phyloP scores from a whole-genome alignment of 2,888 invertebrate species.

The Agrochola circellaris region DNA sequence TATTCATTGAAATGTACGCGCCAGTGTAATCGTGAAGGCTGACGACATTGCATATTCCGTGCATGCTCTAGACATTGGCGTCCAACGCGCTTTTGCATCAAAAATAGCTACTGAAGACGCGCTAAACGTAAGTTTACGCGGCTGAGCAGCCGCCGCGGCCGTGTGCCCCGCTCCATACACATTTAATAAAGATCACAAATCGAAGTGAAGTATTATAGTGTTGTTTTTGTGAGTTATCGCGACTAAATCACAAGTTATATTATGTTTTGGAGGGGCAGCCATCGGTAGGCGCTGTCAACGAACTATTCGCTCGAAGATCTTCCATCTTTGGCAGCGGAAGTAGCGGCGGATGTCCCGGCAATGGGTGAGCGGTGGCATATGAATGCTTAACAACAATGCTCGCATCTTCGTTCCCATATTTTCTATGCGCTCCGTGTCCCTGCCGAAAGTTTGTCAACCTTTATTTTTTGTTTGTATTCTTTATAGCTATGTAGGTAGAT shows the following conservation, averaged over 20 bases:
- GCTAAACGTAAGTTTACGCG: constrained; percentile 87
- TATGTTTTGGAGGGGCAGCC: constrained; percentile 73
- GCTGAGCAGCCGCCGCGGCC: constrained; percentile 83
- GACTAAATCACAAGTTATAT: constrained; percentile 69
- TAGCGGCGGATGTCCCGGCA: constrained; percentile 89
- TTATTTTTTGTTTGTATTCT: constrained; percentile 85
- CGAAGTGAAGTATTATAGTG: constrained; percentile 64
- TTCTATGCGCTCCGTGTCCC: constrained; percentile 88
- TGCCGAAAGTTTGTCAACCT: constrained; percentile 90
- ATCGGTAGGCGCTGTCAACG: constrained; percentile 85
- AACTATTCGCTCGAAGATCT: constrained; percentile 86
- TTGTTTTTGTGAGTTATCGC: constrained; percentile 69
- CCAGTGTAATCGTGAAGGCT: constrained; percentile 83
- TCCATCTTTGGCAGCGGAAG: constrained; percentile 91
- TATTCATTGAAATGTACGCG: constrained; percentile 69
- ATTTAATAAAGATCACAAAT: constrained; percentile 66
- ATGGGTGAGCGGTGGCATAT: constrained; percentile 89
- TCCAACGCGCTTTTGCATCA: constrained; percentile 89
- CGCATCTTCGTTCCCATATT: constrained; percentile 85
- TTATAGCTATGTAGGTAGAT: constrained; percentile 66
- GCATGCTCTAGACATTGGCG: constrained; percentile 91
- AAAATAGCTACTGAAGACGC: constrained; percentile 90
- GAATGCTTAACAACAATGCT: constrained; percentile 88
- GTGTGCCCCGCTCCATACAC: constrained; percentile 73
- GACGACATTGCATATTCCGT: constrained; percentile 90